Evolutionary conservation across 2,797 vertebrate genomes (phyloP).

Genomic region (Micrastur ruficollis): DNA sequence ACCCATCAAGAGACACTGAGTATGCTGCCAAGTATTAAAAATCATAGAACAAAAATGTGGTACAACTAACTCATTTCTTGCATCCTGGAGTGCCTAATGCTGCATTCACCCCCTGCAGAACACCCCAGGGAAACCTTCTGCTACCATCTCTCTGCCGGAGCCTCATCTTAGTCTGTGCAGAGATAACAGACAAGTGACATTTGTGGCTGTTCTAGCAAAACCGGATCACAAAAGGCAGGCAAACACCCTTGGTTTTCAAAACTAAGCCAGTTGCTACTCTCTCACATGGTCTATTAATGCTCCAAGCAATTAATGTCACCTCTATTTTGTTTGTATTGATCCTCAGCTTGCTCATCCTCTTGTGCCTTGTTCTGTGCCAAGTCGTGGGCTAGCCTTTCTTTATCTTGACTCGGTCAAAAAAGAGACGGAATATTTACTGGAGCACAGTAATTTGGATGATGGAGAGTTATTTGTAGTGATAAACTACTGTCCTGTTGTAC

Average conservation of each 20-base stretch:
- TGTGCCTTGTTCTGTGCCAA: background rate
- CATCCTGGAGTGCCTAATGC: background rate
- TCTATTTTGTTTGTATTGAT: constrained; percentile 54
- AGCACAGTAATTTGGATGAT: background rate
- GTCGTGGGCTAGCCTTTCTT: background rate
- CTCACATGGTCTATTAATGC: constrained; percentile 33
- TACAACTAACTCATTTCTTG: background rate
- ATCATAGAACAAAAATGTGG: background rate
- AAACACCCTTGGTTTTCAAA: background rate
- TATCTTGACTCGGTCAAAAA: background rate
- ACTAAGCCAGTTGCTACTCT: background rate
- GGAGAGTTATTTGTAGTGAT: background rate
- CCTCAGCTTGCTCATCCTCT: background rate
- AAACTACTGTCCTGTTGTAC: background rate
- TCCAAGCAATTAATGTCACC: constrained; percentile 42
- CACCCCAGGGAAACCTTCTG: background rate
- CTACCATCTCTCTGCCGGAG: rapidly evolving
- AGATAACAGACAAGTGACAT: background rate
- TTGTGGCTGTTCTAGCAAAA: constrained; percentile 8
- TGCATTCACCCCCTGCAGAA: background rate
- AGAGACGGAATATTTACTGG: background rate
- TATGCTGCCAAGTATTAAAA: background rate
- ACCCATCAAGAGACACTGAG: background rate
- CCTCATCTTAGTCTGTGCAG: background rate
- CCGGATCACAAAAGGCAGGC: background rate